These are phyloP conservation scores for Otus sunia DNA, from an alignment of 2,113 vertebrate species.

Conservation along the genomic window DNA sequence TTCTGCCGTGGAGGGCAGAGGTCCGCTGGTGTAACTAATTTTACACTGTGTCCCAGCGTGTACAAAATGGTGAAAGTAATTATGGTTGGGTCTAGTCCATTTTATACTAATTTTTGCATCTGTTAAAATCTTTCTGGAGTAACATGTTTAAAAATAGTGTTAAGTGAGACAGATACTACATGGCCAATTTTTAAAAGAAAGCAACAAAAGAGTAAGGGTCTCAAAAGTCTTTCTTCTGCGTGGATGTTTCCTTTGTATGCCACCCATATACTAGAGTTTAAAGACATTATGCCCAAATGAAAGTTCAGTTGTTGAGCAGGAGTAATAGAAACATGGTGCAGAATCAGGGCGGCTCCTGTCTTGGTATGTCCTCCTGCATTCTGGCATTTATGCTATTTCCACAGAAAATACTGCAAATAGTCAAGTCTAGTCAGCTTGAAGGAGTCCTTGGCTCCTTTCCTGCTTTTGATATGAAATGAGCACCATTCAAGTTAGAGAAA, in stretches of 20 bases:
- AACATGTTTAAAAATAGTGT: background rate
- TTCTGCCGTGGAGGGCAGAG: background rate
- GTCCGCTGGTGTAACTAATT: fast-evolving
- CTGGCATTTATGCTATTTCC: background rate
- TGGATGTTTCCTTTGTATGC: background rate
- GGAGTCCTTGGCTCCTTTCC: slow-evolving; percentile 8
- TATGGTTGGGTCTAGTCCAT: background rate
- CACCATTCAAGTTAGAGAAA: background rate
- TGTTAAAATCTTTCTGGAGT: background rate
- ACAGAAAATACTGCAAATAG: slow-evolving; percentile 30
- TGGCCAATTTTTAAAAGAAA: background rate
- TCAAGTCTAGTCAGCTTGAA: background rate
- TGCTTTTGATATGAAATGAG: background rate
- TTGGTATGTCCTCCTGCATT: background rate
- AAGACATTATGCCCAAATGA: background rate
- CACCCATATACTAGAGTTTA: background rate
- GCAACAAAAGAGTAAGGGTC: background rate
- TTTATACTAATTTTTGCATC: background rate
- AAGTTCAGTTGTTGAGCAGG: background rate
- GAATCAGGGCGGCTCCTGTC: background rate
- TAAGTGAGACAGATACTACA: background rate
- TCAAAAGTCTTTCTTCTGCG: background rate
- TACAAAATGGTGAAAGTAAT: background rate
- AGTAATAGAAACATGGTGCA: background rate
- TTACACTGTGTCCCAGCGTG: background rate